Evolutionary conservation across 2,113 vertebrate species (phyloP), one percentile per base, ranked within the genome.

Genomic region (Catharus fuscescens): DNA sequence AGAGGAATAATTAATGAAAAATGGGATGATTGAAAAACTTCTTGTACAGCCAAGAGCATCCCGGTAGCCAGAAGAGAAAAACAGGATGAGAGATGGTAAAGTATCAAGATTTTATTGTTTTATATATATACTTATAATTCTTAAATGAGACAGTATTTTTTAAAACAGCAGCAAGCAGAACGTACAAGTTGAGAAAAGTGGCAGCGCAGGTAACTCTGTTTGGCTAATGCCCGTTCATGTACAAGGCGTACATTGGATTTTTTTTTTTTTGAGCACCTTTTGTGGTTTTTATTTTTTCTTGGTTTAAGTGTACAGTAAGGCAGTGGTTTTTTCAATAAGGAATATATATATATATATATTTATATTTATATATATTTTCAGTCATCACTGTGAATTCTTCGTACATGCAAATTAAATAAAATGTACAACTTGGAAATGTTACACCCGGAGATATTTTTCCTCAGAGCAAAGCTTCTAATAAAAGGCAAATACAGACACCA

Each of bases 211-310:
- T 97, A 98, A 97, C 96, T 96, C 88, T 92, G 94, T 85, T 98
- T 97, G 98, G 98, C 97, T 99, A 99, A 98, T 99, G 98, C 99
- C 99, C 98, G 88, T 98, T 97, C 91, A 96, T 96, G 98, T 97
- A 98, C 96, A 95, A 95, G 96, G 95, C 5, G 96, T 95, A 97
- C 98, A 97, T 42, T 87, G 86, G 92, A 81, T 82, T 97, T 97
- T 31, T 31, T 78, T 25, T 44, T 64, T 73, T 71, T 95, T 94
- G 97, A 97, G 98, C 97, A 98, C 97, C 97, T 97, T 96, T 70
- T 95, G 92, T 97, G 96, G 86, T 86, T 77, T 64, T 92, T 52
- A 60, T 90, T 95, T 93, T 96, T 77, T 86, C 94, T 98, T 97
- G 95, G 90, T 97, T 97, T 97, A 97, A 95, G 97, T 97, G 97